These are phyloP conservation scores for Parauchenoglanis ngamensis DNA, from an alignment of 2,797 vertebrate species.

Conservation along the genomic window DNA sequence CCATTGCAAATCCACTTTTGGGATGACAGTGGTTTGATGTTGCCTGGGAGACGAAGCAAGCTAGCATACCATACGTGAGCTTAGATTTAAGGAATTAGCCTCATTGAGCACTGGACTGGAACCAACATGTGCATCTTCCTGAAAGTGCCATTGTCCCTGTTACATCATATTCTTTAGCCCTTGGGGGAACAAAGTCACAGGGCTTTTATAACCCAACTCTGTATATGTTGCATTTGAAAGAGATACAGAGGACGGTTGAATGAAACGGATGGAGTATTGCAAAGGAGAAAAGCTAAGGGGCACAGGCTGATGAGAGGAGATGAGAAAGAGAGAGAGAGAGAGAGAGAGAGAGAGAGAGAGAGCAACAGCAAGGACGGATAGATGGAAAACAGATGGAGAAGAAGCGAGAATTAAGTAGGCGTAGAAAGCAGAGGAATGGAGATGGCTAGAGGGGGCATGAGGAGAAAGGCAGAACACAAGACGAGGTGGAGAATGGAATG, in stretches of 20 bases:
- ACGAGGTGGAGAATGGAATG: background rate
- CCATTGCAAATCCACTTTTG: conserved; percentile 43
- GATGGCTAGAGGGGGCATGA: conserved; percentile 2
- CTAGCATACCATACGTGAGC: conserved; percentile 30
- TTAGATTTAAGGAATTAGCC: conserved; percentile 40
- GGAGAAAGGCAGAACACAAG: conserved; percentile 9
- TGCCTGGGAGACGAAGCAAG: conserved; percentile 46
- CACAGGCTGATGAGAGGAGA: background rate
- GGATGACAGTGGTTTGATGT: conserved; percentile 52
- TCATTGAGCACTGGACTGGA: conserved; percentile 50
- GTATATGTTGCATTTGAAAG: conserved; percentile 14
- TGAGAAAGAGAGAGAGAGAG: background rate
- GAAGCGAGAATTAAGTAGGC: conserved; percentile 12
- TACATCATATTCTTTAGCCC: conserved; percentile 26
- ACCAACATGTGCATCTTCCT: conserved; percentile 37
- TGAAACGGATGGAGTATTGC: background rate
- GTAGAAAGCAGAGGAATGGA: conserved; percentile 4
- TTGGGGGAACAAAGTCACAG: conserved; percentile 1
- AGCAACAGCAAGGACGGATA: conserved; percentile 18
- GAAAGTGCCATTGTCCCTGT: conserved; percentile 26
- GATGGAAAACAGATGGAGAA: conserved; percentile 14
- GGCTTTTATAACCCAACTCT: conserved; percentile 12
- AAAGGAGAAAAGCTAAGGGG: conserved; percentile 11
- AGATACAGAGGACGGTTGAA: background rate
- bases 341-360: background rate